Evolutionary conservation across 2,797 vertebrate species (phyloP), one percentile per base, ranked within the genome.

Genomic region (Amblyraja radiata): DNA sequence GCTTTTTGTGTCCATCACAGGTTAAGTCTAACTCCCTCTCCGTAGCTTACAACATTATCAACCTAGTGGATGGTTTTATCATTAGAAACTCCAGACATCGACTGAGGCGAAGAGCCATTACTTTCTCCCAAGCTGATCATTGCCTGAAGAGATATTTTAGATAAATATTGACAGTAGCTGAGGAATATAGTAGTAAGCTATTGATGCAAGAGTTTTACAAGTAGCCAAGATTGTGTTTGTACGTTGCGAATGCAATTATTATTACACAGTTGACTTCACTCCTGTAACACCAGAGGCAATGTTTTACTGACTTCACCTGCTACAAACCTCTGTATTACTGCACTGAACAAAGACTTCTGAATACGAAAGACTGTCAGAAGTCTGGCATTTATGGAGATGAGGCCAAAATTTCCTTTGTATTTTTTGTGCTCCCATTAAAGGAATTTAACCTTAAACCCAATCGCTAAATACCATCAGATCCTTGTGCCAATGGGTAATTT

Each of bases 231-330:
- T 65, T 68, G 84, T 68, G 84, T 68, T 63, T 2, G n/a, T 18
- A 88, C 36, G 16, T 88, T 88, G 46, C 88, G 84, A 88, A 88
- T n/a, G 84, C 84, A 63, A 88, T 68, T 88, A 88, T 68, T 88
- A 88, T 88, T 88, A 88, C n/a, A 88, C n/a, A 68, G n/a, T 88
- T 88, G 84, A 68, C 63, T 88, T 88, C 84, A 88, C 63, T 21
- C 36, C 84, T 68, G 63, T 88, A 68, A 68, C n/a, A 68, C 84
- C 61, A 88, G 84, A 32, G 84, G 84, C 84, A 88, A 88, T 36
- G 63, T 68, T 88, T 28, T 32, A 88, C 84, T 88, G 32, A 32
- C 54, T 54, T 78, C 13, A 36, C 77, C 36, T 61, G 2, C 83
- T 36, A n/a, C 13, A 88, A 32, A 88, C 21, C n/a, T 3, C 28